Evolutionary conservation across 2,113 vertebrate species (phyloP).

Genomic region (Smithornis capensis): DNA sequence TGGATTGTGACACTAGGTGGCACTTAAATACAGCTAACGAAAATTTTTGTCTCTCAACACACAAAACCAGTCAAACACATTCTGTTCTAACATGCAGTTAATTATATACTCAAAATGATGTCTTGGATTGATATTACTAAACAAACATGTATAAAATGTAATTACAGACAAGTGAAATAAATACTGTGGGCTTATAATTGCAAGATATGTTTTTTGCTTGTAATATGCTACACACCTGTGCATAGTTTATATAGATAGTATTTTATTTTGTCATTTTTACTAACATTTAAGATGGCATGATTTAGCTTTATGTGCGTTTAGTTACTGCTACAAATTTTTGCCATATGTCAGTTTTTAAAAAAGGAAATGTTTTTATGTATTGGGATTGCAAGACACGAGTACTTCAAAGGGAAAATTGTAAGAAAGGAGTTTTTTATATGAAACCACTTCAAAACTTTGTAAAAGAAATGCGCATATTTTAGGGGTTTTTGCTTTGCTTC

Average conservation of each 20-base stretch:
- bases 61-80: slow-evolving; percentile 47
- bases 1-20: slow-evolving; percentile 77
- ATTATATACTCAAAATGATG: slow-evolving; percentile 73
- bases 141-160: slow-evolving; percentile 73
- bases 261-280: slow-evolving; percentile 76
- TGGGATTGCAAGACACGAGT: neutral
- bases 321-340: slow-evolving; percentile 68
- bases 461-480: neutral
- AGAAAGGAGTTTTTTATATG: neutral
- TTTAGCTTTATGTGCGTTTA: slow-evolving; percentile 63
- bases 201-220: slow-evolving; percentile 54
- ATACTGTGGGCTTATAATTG: slow-evolving; percentile 65
- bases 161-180: slow-evolving; percentile 70
- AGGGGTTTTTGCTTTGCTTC: neutral
- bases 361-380: slow-evolving; percentile 8
- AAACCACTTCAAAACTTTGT: neutral
- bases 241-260: slow-evolving; percentile 47
- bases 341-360: slow-evolving; percentile 57
- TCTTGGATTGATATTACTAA: slow-evolving; percentile 71
- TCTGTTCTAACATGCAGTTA: slow-evolving; percentile 66
- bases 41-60: slow-evolving; percentile 7
- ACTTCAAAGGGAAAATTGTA: neutral
- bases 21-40: slow-evolving; percentile 77
- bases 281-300: slow-evolving; percentile 50
- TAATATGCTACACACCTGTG: slow-evolving; percentile 66